These are phyloP conservation scores for Ispidina lecontei DNA, from an alignment of 2,797 vertebrate species.

Conservation along the genomic window DNA sequence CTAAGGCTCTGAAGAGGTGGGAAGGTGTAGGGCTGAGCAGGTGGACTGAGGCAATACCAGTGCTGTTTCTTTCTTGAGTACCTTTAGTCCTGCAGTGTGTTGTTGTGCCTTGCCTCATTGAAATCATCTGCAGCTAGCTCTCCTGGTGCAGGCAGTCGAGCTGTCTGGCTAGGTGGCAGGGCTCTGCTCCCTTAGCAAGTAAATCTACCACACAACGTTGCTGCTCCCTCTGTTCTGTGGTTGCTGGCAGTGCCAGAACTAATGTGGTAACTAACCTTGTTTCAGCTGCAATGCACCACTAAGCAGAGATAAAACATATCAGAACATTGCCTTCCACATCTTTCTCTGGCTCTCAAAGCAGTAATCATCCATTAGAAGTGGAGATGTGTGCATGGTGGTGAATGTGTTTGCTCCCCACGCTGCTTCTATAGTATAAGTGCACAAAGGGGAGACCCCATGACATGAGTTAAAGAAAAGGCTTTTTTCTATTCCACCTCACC, in stretches of 20 bases:
- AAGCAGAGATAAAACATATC: neutral
- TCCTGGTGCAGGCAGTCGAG: neutral
- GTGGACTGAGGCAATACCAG: neutral
- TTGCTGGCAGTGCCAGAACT: neutral
- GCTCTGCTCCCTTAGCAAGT: neutral
- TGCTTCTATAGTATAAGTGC: neutral
- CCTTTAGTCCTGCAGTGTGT: neutral
- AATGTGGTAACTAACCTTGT: neutral
- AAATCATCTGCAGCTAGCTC: neutral
- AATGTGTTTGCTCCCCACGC: neutral
- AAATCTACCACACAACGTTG: rapidly evolving
- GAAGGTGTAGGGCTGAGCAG: neutral
- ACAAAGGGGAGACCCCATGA: neutral
- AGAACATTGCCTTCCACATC: neutral
- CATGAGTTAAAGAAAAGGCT: neutral
- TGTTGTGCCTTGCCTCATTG: neutral
- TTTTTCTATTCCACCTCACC: neutral
- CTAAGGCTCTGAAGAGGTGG: neutral
- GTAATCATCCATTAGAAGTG: neutral
- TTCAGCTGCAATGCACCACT: neutral
- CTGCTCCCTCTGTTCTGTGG: neutral
- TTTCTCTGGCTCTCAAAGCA: neutral
- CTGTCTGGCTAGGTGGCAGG: neutral
- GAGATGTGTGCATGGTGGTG: neutral
- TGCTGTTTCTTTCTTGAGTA: neutral